A percentile compares a stretch with the other conserved stretches of the same genome.
These are phyloP conservation scores for Arothron firmamentum DNA, from an alignment of 2,113 vertebrate genomes.

Conservation along the genomic window DNA sequence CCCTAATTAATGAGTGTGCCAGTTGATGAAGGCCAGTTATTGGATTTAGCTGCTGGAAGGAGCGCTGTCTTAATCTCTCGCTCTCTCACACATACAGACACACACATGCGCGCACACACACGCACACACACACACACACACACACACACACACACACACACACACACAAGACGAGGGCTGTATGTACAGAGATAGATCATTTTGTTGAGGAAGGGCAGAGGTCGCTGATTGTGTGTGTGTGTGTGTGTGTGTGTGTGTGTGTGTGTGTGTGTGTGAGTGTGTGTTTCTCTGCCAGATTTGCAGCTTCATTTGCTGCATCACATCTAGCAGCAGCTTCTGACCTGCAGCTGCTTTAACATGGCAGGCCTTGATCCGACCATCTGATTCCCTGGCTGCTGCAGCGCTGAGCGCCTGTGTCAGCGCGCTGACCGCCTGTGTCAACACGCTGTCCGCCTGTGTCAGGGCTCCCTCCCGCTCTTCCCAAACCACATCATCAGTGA, in stretches of 20 bases:
- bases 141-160: constrained; percentile 11
- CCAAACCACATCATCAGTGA: constrained; percentile 13
- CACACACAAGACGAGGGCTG: constrained; percentile 1
- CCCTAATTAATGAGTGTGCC: constrained; percentile 92
- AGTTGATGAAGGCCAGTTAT: constrained; percentile 81
- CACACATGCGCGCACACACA: constrained; percentile 17
- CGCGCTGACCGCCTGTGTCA: neutral
- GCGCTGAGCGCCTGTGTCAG: no score
- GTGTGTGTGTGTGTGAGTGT: constrained; percentile 18
- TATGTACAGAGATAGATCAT: neutral
- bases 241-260: constrained; percentile 17
- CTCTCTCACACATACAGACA: constrained; percentile 31
- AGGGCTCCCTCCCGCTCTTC: constrained; percentile 1
- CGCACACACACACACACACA: no score
- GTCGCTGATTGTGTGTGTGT: constrained; percentile 41
- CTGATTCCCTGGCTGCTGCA: constrained; percentile 37
- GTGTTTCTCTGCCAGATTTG: constrained; percentile 24
- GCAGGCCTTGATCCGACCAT: constrained; percentile 30
- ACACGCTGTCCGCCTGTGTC: neutral
- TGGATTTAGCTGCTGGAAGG: constrained; percentile 84
- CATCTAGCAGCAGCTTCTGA: constrained; percentile 52
- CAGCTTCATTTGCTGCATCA: constrained; percentile 38
- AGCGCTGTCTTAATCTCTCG: constrained; percentile 70
- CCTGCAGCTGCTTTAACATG: constrained; percentile 41
- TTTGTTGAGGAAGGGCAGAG: constrained; percentile 25